phyloP scores from a whole-genome alignment of 1,140 invertebrate genomes.

The Pachypeltis micranthus region DNA sequence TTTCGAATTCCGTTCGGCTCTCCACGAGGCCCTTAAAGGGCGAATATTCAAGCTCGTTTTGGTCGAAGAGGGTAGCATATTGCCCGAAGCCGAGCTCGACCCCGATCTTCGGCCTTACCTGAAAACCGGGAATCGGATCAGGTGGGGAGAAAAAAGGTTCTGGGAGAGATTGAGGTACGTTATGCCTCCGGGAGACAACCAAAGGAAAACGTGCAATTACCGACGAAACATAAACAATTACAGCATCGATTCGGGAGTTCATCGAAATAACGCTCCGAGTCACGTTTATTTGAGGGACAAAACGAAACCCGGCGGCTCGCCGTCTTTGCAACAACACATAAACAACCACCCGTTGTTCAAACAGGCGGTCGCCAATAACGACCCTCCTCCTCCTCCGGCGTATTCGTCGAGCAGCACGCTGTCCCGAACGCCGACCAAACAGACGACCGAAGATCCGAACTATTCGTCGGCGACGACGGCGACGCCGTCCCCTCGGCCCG shows the following conservation, averaged over 20 bases:
- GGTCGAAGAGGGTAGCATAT: conserved; percentile 66
- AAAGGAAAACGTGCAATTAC: conserved; percentile 38
- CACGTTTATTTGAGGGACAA: conserved; percentile 36
- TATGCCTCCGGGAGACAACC: conserved; percentile 59
- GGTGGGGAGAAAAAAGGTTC: conserved; percentile 80
- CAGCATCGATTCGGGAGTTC: conserved; percentile 46
- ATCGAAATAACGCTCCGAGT: conserved; percentile 38
- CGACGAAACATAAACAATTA: conserved; percentile 66
- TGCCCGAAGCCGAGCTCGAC: conserved; percentile 68
- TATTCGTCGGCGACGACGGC: conserved; percentile 50
- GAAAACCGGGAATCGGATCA: conserved; percentile 67
- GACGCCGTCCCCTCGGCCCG: conserved; percentile 47
- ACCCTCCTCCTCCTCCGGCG: conserved; percentile 30
- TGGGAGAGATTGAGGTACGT: conserved; percentile 83
- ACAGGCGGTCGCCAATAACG: conserved; percentile 31
- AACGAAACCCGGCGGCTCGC: conserved; percentile 35
- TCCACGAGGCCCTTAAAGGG: conserved; percentile 75
- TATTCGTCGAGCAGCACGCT: conserved; percentile 29
- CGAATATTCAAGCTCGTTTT: conserved; percentile 73
- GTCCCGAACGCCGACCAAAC: conserved; percentile 35
- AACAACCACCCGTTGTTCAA: conserved; percentile 38
- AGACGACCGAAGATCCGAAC: conserved; percentile 44
- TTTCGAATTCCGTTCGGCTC: conserved; percentile 67
- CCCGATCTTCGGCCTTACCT: conserved; percentile 77
- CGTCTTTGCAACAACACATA: conserved; percentile 34